Conservation (phyloP, 2,888 invertebrate genomes). For the Phaonia tiefii region DNA sequence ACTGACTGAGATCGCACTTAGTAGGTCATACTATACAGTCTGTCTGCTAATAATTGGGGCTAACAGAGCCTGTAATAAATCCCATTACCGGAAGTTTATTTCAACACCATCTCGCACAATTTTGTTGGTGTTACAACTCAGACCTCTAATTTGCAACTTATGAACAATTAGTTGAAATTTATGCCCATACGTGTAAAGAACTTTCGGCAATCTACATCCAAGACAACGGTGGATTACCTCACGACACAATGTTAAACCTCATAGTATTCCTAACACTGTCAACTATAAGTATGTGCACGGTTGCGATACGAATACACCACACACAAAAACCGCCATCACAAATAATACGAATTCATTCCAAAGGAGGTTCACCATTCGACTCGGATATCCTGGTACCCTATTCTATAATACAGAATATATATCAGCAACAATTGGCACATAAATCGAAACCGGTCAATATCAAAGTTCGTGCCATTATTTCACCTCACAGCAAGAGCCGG, state of each 20-base stretch:
- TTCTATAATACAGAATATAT: slow-evolving; percentile 49
- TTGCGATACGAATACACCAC: background rate
- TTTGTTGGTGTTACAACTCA: slow-evolving; percentile 2
- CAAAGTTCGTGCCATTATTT: slow-evolving; percentile 22
- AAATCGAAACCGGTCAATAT: background rate
- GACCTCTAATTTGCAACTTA: slow-evolving; percentile 30
- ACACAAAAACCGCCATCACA: slow-evolving; percentile 5
- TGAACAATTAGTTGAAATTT: slow-evolving; percentile 47
- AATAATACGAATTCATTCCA: slow-evolving; percentile 37
- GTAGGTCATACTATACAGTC: no score
- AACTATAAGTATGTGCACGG: background rate
- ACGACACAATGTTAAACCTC: background rate
- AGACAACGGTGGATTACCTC: background rate
- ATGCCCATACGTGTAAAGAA: slow-evolving; percentile 45
- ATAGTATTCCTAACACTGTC: slow-evolving; percentile 13
- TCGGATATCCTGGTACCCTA: slow-evolving; percentile 52
- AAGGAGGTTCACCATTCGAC: slow-evolving; percentile 45
- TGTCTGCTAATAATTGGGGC: slow-evolving; percentile 14
- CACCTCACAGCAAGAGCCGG: background rate
- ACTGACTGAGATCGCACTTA: background rate
- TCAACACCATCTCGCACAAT: background rate
- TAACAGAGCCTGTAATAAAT: slow-evolving; percentile 23
- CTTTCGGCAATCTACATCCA: slow-evolving; percentile 7
- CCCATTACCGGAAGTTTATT: background rate
- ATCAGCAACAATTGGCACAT: slow-evolving; percentile 34